A percentile compares a stretch with the other conserved stretches of the same genome.
These are phyloP conservation scores for Strigamia maritima DNA, from an alignment of 2,888 invertebrate species.

Conservation along the genomic window DNA sequence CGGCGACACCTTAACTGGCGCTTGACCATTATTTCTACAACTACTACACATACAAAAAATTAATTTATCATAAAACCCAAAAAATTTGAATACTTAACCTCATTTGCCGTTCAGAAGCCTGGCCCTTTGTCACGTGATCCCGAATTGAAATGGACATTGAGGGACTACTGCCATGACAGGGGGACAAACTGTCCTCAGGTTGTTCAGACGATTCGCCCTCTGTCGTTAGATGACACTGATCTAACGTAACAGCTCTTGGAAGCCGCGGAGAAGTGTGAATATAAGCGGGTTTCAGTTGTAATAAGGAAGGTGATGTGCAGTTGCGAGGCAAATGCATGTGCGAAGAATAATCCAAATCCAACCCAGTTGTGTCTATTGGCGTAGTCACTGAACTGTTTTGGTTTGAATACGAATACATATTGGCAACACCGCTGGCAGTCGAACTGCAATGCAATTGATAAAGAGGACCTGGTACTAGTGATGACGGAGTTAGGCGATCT, in stretches of 20 bases:
- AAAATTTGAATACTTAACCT: not conserved
- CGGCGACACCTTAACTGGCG: not conserved
- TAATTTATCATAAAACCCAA: not conserved
- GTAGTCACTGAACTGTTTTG: slow-evolving; percentile 49
- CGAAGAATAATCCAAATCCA: slow-evolving; percentile 40
- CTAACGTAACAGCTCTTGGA: slow-evolving; percentile 9
- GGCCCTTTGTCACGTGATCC: slow-evolving; percentile 32
- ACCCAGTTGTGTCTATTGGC: slow-evolving; percentile 47
- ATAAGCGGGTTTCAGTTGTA: not conserved
- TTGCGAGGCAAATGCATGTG: slow-evolving; percentile 31
- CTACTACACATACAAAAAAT: not conserved
- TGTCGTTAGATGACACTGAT: slow-evolving; percentile 20
- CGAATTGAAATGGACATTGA: slow-evolving; percentile 37
- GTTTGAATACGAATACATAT: slow-evolving; percentile 50
- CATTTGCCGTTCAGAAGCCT: not conserved
- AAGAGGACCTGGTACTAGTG: slow-evolving; percentile 46
- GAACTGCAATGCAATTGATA: slow-evolving; percentile 50
- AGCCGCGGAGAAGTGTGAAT: not conserved
- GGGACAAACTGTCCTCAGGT: slow-evolving; percentile 17
- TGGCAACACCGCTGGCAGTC: slow-evolving; percentile 50
- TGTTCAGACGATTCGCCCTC: slow-evolving; percentile 17
- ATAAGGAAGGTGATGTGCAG: slow-evolving; percentile 16
- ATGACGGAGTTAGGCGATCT: slow-evolving; percentile 17
- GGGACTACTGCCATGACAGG: slow-evolving; percentile 29
- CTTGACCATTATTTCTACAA: slow-evolving; percentile 22